These are phyloP conservation scores for Phasianus colchicus DNA, from an alignment of 2,113 vertebrate genomes.

Conservation along the genomic window DNA sequence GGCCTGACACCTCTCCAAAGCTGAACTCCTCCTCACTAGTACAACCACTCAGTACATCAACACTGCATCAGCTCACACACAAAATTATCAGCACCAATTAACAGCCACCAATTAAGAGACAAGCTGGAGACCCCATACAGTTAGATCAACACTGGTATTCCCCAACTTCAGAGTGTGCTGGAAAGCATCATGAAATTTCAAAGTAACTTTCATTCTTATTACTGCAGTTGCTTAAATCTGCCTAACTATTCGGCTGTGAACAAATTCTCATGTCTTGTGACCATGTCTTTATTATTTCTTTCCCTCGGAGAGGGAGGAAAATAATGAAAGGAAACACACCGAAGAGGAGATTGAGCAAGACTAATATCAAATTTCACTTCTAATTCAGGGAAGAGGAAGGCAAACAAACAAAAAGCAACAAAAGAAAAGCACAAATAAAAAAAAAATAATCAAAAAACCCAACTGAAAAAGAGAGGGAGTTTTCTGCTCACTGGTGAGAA, in stretches of 20 bases:
- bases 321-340: background rate
- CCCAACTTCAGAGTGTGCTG: background rate
- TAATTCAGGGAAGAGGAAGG: background rate
- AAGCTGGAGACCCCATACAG: background rate
- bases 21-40: background rate
- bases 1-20: background rate
- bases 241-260: background rate
- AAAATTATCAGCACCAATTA: background rate
- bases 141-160: background rate
- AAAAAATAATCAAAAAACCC: background rate
- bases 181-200: background rate
- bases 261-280: background rate
- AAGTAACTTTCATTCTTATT: background rate
- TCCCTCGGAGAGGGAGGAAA: background rate
- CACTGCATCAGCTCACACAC: background rate
- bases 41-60: background rate
- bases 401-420: background rate
- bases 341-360: background rate
- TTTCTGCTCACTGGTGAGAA: background rate
- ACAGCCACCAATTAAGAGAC: fast-evolving
- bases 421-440: background rate
- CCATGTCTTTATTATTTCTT: background rate
- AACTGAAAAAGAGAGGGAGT: fast-evolving
- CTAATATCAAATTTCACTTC: background rate
- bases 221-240: background rate